Percentiles rank a stretch among this genome's conserved stretches.
Conservation (phyloP, 2,888 invertebrate genomes). For the Colletes collaris region DNA sequence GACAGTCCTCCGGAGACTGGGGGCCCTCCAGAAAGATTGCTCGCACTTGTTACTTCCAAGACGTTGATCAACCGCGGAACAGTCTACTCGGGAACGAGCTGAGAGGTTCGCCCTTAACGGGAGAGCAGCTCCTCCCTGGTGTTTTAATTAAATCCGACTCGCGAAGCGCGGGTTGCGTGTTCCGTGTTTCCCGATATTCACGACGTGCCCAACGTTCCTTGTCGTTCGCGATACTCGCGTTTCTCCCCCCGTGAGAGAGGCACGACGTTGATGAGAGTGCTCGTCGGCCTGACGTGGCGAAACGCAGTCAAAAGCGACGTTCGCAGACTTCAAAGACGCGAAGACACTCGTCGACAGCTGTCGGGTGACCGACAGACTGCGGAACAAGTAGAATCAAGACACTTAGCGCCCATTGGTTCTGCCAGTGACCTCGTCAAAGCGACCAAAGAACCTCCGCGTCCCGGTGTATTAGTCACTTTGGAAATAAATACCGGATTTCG, state of each 20-base stretch:
- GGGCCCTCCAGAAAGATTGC: not conserved
- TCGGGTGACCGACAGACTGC: slow-evolving; percentile 32
- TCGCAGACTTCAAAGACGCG: slow-evolving; percentile 41
- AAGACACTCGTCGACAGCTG: slow-evolving; percentile 6
- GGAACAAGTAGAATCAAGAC: slow-evolving; percentile 4
- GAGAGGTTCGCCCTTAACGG: slow-evolving; percentile 5
- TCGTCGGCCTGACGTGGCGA: slow-evolving; percentile 29
- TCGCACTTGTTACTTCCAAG: not conserved
- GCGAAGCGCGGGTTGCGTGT: slow-evolving; percentile 5
- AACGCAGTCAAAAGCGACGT: slow-evolving; percentile 14
- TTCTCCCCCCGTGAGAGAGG: slow-evolving; percentile 2
- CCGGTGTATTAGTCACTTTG: too few species aligned
- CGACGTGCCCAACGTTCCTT: slow-evolving; percentile 41
- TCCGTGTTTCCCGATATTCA: slow-evolving; percentile 27
- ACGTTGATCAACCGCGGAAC: not conserved
- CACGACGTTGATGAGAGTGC: slow-evolving; percentile 22
- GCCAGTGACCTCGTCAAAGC: too few species aligned
- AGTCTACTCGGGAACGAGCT: not conserved
- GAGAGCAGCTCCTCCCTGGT: slow-evolving; percentile 5
- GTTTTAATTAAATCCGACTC: slow-evolving; percentile 63
- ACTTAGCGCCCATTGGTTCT: not conserved
- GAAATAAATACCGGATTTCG: too few species aligned
- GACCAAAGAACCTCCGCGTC: too few species aligned
- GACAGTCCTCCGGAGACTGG: too few species aligned
- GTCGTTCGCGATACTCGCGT: slow-evolving; percentile 31